phyloP scores from a whole-genome alignment of 2,888 invertebrate species.

The Cremastinae sp. region DNA sequence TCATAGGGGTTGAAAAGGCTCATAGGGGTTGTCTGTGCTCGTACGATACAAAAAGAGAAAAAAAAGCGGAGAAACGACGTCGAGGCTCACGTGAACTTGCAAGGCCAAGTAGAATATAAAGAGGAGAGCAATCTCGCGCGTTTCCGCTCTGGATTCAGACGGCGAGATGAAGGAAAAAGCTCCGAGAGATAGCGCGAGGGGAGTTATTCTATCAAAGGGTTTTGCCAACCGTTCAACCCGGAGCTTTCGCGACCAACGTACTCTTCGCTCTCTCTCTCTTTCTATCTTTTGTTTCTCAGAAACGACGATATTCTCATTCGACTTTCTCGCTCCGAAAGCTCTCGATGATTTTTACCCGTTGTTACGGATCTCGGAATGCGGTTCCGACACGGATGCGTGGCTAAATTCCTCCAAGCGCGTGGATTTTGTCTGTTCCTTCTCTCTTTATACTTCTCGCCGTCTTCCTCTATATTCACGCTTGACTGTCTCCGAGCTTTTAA shows the following conservation, averaged over 20 bases:
- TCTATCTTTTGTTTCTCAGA: conserved; percentile 38
- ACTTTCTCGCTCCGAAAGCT: conserved; percentile 43
- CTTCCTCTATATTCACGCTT: conserved; percentile 54
- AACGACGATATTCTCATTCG: conserved; percentile 55
- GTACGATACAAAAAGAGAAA: conserved; percentile 40
- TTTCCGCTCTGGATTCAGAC: conserved; percentile 37
- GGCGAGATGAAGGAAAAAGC: conserved; percentile 46
- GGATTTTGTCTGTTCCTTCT: conserved; percentile 53
- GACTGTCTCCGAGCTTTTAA: conserved; percentile 47
- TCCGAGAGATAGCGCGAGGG: conserved; percentile 50
- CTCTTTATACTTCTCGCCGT: conserved; percentile 14
- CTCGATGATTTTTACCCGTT: conserved; percentile 59
- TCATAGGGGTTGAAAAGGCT: conserved; percentile 48
- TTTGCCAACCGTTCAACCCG: conserved; percentile 46
- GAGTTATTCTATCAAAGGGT: conserved; percentile 60
- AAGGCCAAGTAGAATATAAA: conserved; percentile 59
- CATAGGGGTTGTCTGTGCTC: conserved; percentile 54
- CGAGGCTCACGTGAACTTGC: conserved; percentile 31
- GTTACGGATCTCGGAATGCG: conserved; percentile 60
- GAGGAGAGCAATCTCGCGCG: conserved; percentile 54
- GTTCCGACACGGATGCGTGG: conserved; percentile 45
- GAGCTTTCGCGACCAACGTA: conserved; percentile 5
- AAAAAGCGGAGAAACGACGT: too few species aligned
- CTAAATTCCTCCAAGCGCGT: conserved; percentile 42
- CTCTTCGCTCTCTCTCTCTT: conserved; percentile 18